Conservation (phyloP, 2,113 vertebrate genomes). For the Cavia porcellus region DNA sequence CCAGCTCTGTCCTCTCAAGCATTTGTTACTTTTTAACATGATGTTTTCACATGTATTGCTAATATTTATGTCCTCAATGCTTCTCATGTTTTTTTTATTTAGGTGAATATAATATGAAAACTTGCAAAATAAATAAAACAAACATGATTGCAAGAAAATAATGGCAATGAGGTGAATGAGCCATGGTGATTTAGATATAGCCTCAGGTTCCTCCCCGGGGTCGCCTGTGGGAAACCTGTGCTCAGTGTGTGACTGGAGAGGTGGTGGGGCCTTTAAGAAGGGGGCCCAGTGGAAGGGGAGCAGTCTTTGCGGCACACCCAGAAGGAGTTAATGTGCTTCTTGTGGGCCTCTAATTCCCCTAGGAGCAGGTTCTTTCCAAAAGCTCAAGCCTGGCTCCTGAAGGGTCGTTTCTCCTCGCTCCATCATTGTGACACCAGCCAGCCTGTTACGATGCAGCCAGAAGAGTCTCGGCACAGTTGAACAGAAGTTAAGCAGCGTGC, state of each 20-base stretch:
- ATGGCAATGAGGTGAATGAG: neutral
- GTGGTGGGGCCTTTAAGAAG: neutral
- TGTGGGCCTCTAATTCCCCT: neutral
- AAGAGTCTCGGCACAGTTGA: neutral
- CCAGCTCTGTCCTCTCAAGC: neutral
- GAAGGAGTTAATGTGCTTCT: neutral
- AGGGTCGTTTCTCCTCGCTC: neutral
- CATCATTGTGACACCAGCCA: neutral
- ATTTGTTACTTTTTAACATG: neutral
- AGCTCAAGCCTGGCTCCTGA: neutral
- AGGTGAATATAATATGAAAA: neutral
- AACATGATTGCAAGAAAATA: neutral
- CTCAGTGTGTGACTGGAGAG: neutral
- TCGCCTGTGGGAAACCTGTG: neutral
- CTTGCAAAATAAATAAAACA: neutral
- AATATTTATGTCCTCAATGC: neutral
- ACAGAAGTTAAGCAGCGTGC: neutral
- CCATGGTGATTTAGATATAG: too few species aligned
- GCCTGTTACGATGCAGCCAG: neutral
- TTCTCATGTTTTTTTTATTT: neutral
- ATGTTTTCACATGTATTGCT: neutral
- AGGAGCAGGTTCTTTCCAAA: neutral
- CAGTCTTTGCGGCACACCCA: accelerated
- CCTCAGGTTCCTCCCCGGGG: neutral
- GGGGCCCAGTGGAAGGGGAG: neutral